phyloP scores from a whole-genome alignment of 2,888 invertebrate genomes.

The Acleris literana region DNA sequence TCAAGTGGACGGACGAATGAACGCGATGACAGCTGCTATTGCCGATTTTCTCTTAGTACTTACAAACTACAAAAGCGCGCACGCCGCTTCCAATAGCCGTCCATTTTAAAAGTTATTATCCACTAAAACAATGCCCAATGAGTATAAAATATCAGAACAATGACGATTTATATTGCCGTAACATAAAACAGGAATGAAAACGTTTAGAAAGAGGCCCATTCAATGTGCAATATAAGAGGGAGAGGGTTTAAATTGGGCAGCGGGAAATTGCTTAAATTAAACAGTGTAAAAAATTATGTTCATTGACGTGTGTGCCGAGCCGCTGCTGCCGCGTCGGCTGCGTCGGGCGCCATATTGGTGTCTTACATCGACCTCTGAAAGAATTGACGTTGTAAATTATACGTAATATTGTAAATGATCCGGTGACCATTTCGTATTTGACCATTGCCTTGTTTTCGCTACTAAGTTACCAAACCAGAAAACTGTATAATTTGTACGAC shows the following conservation, averaged over 20 bases:
- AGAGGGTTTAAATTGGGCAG: conserved; percentile 48
- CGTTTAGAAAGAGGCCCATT: conserved; percentile 52
- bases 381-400: background rate
- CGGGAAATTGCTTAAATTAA: conserved; percentile 53
- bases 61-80: conserved; percentile 5
- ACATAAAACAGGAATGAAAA: conserved; percentile 59
- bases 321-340: conserved; percentile 18
- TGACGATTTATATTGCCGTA: conserved; percentile 45
- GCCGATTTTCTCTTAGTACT: background rate
- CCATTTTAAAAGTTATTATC: conserved; percentile 39
- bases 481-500: background rate
- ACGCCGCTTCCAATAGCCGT: conserved; percentile 5
- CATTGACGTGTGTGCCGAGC: conserved; percentile 37
- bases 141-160: conserved; percentile 54
- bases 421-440: background rate
- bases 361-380: conserved; percentile 6
- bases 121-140: conserved; percentile 54
- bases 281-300: conserved; percentile 53
- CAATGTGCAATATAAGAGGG: conserved; percentile 44
- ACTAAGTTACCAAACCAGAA: background rate
- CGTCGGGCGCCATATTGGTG: background rate
- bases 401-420: too few relatives aligned
- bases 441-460: background rate
- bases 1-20: background rate
- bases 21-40: background rate